A percentile compares a stretch with the other conserved stretches of the same genome.
Evolutionary conservation across 2,797 vertebrate species (phyloP).

Genomic region (Hozukius guyotensis): DNA sequence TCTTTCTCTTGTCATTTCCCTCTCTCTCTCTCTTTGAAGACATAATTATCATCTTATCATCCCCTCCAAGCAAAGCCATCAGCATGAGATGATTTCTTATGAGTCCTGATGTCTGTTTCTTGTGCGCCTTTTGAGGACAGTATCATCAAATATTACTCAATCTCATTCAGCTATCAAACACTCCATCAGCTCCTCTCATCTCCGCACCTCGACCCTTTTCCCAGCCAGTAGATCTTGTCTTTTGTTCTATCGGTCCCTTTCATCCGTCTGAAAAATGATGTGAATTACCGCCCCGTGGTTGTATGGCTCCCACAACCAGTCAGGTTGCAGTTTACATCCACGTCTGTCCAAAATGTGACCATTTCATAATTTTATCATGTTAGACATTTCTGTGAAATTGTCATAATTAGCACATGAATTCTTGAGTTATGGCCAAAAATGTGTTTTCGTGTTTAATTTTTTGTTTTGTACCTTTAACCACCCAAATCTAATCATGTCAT

Average conservation of each 20-base stretch:
- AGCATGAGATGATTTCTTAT: constrained; percentile 6
- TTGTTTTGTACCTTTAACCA: no score
- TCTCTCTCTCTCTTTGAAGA: constrained; percentile 47
- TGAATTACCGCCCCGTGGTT: background rate
- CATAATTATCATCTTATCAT: constrained; percentile 40
- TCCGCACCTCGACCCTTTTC: constrained; percentile 34
- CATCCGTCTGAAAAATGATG: constrained; percentile 24
- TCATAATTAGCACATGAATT: background rate
- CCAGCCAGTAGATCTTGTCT: constrained; percentile 28
- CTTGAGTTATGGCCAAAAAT: background rate
- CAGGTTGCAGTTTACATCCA: background rate
- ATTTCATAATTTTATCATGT: background rate
- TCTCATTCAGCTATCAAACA: constrained; percentile 45
- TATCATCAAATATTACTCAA: constrained; percentile 38
- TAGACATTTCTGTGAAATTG: background rate
- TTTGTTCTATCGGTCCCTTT: constrained; percentile 35
- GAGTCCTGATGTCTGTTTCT: constrained; percentile 12
- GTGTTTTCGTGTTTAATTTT: no score
- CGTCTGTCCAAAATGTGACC: background rate
- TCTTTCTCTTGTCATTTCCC: constrained; percentile 25
- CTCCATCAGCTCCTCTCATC: constrained; percentile 46
- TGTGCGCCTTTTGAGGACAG: constrained; percentile 16
- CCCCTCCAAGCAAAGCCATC: constrained; percentile 19
- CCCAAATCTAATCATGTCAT: no score
- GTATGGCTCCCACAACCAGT: background rate